Conservation (phyloP, 2,888 invertebrate genomes). For the Himalopsyche anomala region DNA sequence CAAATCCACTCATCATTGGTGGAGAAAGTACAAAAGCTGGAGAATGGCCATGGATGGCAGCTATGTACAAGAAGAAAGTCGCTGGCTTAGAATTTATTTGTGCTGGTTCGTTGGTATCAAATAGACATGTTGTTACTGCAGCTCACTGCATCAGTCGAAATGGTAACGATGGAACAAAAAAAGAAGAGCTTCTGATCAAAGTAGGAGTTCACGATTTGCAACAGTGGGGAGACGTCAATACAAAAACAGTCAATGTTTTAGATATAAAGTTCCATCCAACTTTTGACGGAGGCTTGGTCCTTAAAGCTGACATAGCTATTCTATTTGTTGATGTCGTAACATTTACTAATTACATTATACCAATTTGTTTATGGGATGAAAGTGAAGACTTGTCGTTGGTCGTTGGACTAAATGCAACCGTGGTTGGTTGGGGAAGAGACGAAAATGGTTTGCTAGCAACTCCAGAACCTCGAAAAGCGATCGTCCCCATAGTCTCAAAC, state of each 20-base stretch:
- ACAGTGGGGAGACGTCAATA: slow-evolving; percentile 63
- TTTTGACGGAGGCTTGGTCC: slow-evolving; percentile 65
- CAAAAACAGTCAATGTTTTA: slow-evolving; percentile 65
- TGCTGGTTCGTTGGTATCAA: slow-evolving; percentile 70
- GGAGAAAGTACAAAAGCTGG: slow-evolving; percentile 67
- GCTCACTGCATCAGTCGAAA: slow-evolving; percentile 62
- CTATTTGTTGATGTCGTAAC: slow-evolving; percentile 65
- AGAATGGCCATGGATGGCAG: slow-evolving; percentile 72
- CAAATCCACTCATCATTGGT: slow-evolving; percentile 67
- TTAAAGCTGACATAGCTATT: slow-evolving; percentile 68
- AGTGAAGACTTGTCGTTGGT: slow-evolving; percentile 34
- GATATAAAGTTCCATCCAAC: slow-evolving; percentile 66
- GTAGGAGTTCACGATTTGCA: slow-evolving; percentile 67
- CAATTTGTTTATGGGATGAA: slow-evolving; percentile 55
- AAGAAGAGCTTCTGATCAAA: slow-evolving; percentile 64
- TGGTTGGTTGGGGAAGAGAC: slow-evolving; percentile 77
- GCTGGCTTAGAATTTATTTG: slow-evolving; percentile 69
- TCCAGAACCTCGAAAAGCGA: slow-evolving; percentile 71
- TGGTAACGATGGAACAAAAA: slow-evolving; percentile 64
- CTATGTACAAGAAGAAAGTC: slow-evolving; percentile 68
- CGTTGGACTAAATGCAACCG: slow-evolving; percentile 69
- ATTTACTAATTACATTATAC: slow-evolving; percentile 50
- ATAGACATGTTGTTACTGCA: slow-evolving; percentile 68
- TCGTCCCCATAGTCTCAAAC: slow-evolving; percentile 75
- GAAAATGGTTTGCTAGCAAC: slow-evolving; percentile 69